Evolutionary conservation across 2,113 vertebrate genomes (phyloP).

Genomic region (Platysternon megacephalum): DNA sequence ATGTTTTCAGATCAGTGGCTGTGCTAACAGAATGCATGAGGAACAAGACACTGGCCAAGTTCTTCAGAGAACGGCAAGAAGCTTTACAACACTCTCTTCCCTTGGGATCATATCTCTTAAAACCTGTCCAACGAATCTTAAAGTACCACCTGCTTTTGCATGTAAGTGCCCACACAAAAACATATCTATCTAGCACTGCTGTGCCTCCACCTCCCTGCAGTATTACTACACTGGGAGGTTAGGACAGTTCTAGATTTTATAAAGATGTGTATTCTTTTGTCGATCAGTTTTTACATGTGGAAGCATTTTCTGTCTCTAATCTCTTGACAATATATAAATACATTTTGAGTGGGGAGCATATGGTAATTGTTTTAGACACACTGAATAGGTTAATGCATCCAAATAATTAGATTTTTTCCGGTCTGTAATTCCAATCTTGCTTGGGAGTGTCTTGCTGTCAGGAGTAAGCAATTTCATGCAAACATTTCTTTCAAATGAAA

Average conservation of each 20-base stretch:
- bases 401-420: background rate
- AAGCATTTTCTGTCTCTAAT: conserved; percentile 15
- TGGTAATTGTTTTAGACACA: conserved; percentile 10
- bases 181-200: background rate
- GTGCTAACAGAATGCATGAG: conserved; percentile 98
- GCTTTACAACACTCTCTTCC: conserved; percentile 92
- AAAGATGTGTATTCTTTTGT: background rate
- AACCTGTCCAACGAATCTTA: conserved; percentile 98
- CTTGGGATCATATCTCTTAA: conserved; percentile 96
- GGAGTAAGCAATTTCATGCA: conserved; percentile 1
- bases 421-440: background rate
- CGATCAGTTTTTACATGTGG: background rate
- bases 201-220: accelerated
- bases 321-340: conserved; percentile 25
- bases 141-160: conserved; percentile 98
- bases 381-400: background rate
- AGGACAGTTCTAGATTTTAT: background rate
- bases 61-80: conserved; percentile 96
- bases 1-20: conserved; percentile 89
- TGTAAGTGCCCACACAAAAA: conserved; percentile 76
- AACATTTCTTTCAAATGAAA: conserved; percentile 36
- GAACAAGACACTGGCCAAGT: conserved; percentile 93
- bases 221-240: background rate
- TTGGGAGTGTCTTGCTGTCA: background rate
- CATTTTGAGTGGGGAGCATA: conserved; percentile 36